Evolutionary conservation across 2,797 vertebrate genomes (phyloP).

Genomic region (Euthynnus affinis): DNA sequence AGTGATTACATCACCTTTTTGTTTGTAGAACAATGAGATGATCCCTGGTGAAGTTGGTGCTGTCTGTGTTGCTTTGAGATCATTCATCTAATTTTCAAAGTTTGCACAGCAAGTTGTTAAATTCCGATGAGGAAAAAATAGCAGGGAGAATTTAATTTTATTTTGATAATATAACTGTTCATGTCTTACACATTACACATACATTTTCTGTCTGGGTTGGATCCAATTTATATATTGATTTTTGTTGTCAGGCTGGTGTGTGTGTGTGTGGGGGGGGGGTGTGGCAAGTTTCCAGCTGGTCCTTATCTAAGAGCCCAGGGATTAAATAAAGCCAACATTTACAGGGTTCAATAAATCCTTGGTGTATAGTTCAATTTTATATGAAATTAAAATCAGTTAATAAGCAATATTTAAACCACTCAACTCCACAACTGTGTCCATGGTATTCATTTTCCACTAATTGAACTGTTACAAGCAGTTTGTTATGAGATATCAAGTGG

Average conservation of each 20-base stretch:
- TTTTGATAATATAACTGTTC: background rate
- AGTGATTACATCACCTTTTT: background rate
- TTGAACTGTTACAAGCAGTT: constrained; percentile 2
- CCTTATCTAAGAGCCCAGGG: background rate
- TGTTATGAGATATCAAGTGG: constrained; percentile 38
- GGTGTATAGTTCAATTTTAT: background rate
- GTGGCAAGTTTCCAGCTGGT: too few species aligned
- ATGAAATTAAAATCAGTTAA: constrained; percentile 19
- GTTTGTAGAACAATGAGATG: background rate
- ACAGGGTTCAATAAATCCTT: background rate
- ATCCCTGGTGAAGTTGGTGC: too few species aligned
- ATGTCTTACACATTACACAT: too few species aligned
- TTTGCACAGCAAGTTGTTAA: too few species aligned
- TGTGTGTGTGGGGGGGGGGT: too few species aligned
- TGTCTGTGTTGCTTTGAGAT: background rate
- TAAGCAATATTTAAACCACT: constrained; percentile 7
- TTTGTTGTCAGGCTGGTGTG: too few species aligned
- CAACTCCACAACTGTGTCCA: background rate
- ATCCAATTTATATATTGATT: too few species aligned
- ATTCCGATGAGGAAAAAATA: background rate
- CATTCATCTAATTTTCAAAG: background rate
- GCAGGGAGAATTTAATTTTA: background rate
- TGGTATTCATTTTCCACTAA: constrained; percentile 6
- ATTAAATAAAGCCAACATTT: background rate
- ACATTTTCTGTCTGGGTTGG: too few species aligned